Percentiles rank a stretch among this genome's conserved stretches.
Evolutionary conservation across 2,797 vertebrate species (phyloP).

Genomic region (Galaxias olidus): DNA sequence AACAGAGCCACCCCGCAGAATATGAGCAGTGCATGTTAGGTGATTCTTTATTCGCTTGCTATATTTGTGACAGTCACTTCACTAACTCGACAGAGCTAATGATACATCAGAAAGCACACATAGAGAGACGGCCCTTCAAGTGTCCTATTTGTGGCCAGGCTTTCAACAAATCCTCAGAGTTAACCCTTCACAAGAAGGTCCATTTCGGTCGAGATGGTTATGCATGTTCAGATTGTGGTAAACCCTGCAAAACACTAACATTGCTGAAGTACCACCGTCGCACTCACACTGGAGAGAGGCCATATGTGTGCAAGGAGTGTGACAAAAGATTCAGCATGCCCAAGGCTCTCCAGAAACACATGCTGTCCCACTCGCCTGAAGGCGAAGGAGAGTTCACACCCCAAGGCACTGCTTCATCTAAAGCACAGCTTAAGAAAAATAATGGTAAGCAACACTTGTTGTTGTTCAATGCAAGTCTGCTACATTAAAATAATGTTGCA

Average conservation of each 20-base stretch:
- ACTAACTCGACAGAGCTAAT: conserved; percentile 81
- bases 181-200: conserved; percentile 76
- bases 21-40: conserved; percentile 80
- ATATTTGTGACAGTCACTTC: conserved; percentile 81
- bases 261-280: conserved; percentile 80
- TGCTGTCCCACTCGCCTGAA: conserved; percentile 61
- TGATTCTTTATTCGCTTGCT: conserved; percentile 81
- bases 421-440: conserved; percentile 51
- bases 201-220: conserved; percentile 75
- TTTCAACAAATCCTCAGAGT: conserved; percentile 74
- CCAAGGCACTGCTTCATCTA: conserved; percentile 15
- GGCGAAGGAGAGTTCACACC: conserved; percentile 26
- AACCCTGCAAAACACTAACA: conserved; percentile 79
- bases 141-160: conserved; percentile 74
- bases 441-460: no score
- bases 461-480: no score
- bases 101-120: conserved; percentile 79
- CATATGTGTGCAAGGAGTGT: conserved; percentile 77
- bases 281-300: conserved; percentile 79
- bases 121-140: conserved; percentile 76
- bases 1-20: conserved; percentile 78
- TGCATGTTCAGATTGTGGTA: conserved; percentile 78
- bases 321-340: conserved; percentile 77
- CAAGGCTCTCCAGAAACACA: conserved; percentile 75
- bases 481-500: no score